These are phyloP conservation scores for Seira ritae DNA, from an alignment of 2,888 invertebrate species.

Conservation along the genomic window DNA sequence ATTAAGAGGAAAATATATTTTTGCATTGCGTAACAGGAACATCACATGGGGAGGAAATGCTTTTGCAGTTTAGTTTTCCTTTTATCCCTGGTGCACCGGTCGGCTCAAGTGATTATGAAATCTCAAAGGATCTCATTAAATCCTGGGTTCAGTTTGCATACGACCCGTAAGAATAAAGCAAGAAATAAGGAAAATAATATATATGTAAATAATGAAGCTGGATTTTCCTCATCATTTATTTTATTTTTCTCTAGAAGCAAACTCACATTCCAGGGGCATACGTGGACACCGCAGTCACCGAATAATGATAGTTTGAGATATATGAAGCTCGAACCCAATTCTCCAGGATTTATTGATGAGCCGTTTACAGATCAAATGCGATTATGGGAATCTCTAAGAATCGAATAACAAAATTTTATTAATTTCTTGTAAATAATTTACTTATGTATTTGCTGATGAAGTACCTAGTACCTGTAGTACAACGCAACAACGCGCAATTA, in stretches of 20 bases:
- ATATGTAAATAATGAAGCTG: not conserved
- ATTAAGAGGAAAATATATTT: not conserved
- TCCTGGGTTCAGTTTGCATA: slow-evolving; percentile 69
- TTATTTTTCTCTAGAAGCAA: slow-evolving; percentile 28
- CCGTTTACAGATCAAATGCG: slow-evolving; percentile 65
- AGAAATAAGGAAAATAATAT: not conserved
- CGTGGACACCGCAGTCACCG: slow-evolving; percentile 55
- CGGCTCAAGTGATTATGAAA: slow-evolving; percentile 68
- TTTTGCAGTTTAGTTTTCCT: slow-evolving; percentile 66
- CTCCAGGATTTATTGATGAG: slow-evolving; percentile 64
- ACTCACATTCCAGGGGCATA: slow-evolving; percentile 59
- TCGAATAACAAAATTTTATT: slow-evolving; percentile 49
- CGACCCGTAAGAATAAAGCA: slow-evolving; percentile 58
- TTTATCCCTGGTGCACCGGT: slow-evolving; percentile 66
- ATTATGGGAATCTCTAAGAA: slow-evolving; percentile 60
- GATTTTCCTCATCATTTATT: not conserved
- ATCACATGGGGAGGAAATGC: slow-evolving; percentile 66
- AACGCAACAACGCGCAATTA: no score
- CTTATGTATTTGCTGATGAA: no score
- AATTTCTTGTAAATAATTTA: no score
- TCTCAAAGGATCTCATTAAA: slow-evolving; percentile 66
- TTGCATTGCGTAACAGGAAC: slow-evolving; percentile 52
- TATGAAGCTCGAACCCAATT: slow-evolving; percentile 64
- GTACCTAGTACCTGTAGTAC: no score
- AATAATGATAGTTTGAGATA: slow-evolving; percentile 43